Percentiles rank a stretch among this genome's conserved stretches.
These are phyloP conservation scores for Drosophila rhopaloa DNA, from an alignment of 1,140 invertebrate species.

Conservation along the genomic window DNA sequence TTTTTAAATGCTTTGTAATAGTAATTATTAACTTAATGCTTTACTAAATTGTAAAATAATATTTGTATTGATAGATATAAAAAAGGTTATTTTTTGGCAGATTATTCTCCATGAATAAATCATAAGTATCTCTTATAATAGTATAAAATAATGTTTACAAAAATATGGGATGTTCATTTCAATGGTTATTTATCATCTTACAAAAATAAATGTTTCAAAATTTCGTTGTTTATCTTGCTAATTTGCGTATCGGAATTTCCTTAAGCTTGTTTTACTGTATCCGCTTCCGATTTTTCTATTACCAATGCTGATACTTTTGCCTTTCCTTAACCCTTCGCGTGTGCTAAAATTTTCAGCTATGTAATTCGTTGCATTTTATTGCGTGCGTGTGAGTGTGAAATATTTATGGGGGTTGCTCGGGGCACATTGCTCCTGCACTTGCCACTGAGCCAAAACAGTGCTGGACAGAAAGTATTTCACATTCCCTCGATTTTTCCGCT, in stretches of 20 bases:
- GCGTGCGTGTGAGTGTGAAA: conserved; percentile 58
- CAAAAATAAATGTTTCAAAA: not conserved
- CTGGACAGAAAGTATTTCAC: conserved; percentile 47
- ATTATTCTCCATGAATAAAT: no score
- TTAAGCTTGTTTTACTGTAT: conserved; percentile 15
- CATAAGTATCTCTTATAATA: no score
- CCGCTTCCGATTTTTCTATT: conserved; percentile 14
- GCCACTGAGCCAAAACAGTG: conserved; percentile 19
- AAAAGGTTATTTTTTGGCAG: no score
- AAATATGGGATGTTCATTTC: no score
- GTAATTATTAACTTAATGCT: no score
- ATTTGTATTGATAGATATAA: no score
- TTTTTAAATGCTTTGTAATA: no score
- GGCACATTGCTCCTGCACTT: conserved; percentile 38
- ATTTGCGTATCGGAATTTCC: not conserved
- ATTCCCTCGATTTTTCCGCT: conserved; percentile 21
- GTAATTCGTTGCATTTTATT: conserved; percentile 80
- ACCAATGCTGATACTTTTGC: conserved; percentile 11
- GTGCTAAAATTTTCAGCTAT: conserved; percentile 80
- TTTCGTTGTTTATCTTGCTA: not conserved
- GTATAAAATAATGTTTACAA: no score
- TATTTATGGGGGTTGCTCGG: conserved; percentile 61
- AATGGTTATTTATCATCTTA: no score
- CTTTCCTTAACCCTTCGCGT: conserved; percentile 47
- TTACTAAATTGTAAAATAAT: no score